phyloP scores from a whole-genome alignment of 2,113 vertebrate genomes.

The Helogale parvula region DNA sequence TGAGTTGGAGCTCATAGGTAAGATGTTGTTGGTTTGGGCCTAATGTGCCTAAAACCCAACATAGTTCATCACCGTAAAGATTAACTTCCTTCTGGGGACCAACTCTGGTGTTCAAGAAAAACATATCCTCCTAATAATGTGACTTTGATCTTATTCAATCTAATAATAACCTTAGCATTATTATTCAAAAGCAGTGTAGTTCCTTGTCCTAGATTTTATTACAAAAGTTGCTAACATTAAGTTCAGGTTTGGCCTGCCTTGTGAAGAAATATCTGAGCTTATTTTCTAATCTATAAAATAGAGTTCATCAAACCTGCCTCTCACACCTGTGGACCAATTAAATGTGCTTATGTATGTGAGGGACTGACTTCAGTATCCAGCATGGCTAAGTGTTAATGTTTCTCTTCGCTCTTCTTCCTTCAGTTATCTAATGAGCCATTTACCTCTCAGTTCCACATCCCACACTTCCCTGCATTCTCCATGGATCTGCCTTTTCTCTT shows the following conservation, averaged over 20 bases:
- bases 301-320: background rate
- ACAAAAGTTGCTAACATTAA: background rate
- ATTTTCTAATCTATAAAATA: background rate
- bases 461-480: background rate
- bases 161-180: background rate
- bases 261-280: background rate
- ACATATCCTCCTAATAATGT: background rate
- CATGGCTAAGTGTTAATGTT: background rate
- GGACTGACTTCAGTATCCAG: background rate
- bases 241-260: background rate
- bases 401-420: background rate
- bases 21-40: background rate
- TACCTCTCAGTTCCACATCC: background rate
- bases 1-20: background rate
- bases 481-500: background rate
- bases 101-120: slow-evolving; percentile 19
- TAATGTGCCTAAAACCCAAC: background rate
- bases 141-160: slow-evolving; percentile 2
- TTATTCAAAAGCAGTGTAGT: background rate
- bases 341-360: background rate
- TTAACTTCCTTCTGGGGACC: background rate
- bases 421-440: background rate
- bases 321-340: background rate
- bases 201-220: slow-evolving; percentile 36
- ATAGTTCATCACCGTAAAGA: background rate